phyloP scores from a whole-genome alignment of 1,140 invertebrate genomes.

The Pseudomyrmex dendroicus region DNA sequence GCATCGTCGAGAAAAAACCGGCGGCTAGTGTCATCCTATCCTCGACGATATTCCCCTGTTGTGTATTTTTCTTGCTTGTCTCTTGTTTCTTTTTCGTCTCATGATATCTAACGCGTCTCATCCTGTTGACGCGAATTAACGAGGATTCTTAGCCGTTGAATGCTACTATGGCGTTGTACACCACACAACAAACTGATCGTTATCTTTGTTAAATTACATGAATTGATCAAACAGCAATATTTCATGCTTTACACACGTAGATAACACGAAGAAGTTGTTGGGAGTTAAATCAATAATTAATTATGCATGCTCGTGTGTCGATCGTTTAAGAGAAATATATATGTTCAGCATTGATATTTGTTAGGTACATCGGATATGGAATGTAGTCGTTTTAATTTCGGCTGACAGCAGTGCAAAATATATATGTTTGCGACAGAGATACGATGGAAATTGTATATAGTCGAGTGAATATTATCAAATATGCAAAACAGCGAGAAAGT shows the following conservation, averaged over 20 bases:
- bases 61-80: conserved; percentile 64
- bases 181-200: conserved; percentile 63
- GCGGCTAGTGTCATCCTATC: conserved; percentile 49
- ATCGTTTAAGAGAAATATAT: not conserved
- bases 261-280: not conserved
- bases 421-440: conserved; percentile 9
- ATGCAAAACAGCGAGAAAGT: conserved; percentile 31
- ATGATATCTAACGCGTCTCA: conserved; percentile 68
- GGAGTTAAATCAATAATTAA: conserved; percentile 33
- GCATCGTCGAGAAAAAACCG: conserved; percentile 43
- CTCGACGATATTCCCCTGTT: conserved; percentile 46
- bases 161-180: conserved; percentile 54
- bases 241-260: not conserved
- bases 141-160: conserved; percentile 68
- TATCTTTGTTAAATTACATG: conserved; percentile 58
- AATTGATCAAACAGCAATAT: not conserved
- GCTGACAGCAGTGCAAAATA: not conserved
- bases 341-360: not conserved
- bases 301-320: not conserved
- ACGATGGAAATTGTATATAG: conserved; percentile 33
- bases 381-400: conserved; percentile 33
- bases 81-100: conserved; percentile 56
- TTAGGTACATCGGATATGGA: not conserved
- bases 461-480: conserved; percentile 24
- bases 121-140: conserved; percentile 73